Percentiles rank a stretch among this genome's conserved stretches.
Conservation (phyloP, 2,797 vertebrate species). For the Bovichtus diacanthus region DNA sequence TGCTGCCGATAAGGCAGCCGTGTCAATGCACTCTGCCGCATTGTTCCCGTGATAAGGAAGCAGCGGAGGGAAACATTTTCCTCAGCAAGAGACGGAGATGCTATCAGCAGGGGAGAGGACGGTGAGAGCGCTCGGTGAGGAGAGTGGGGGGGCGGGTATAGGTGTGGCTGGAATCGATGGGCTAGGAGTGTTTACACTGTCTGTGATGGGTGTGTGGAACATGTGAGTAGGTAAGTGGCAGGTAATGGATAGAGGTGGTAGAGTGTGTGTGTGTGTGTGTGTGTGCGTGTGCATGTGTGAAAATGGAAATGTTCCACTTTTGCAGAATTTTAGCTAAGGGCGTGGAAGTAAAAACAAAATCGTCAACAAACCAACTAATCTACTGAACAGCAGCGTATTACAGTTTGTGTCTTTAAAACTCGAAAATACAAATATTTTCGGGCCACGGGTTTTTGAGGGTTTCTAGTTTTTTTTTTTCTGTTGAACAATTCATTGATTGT, state of each 20-base stretch:
- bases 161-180: conserved; percentile 33
- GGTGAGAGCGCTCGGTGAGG: conserved; percentile 28
- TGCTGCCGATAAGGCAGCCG: conserved; percentile 56
- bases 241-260: neutral
- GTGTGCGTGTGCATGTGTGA: too few species aligned
- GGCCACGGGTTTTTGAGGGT: too few species aligned
- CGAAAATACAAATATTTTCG: too few species aligned
- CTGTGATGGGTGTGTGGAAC: conserved; percentile 15
- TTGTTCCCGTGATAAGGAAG: conserved; percentile 68
- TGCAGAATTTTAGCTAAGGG: neutral
- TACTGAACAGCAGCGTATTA: neutral
- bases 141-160: conserved; percentile 1
- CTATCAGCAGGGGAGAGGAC: conserved; percentile 31
- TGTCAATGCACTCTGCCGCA: conserved; percentile 46
- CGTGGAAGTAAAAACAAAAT: neutral
- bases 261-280: neutral
- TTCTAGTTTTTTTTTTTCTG: too few species aligned
- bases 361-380: neutral
- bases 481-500: neutral
- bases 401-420: neutral
- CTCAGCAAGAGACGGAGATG: conserved; percentile 56
- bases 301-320: neutral
- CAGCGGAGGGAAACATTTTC: conserved; percentile 47
- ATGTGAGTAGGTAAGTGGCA: conserved; percentile 10
- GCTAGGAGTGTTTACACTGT: conserved; percentile 6